Evolutionary conservation across 23 tunicate genomes (phyloP).

Genomic region (Clavelina lepadiformis): DNA sequence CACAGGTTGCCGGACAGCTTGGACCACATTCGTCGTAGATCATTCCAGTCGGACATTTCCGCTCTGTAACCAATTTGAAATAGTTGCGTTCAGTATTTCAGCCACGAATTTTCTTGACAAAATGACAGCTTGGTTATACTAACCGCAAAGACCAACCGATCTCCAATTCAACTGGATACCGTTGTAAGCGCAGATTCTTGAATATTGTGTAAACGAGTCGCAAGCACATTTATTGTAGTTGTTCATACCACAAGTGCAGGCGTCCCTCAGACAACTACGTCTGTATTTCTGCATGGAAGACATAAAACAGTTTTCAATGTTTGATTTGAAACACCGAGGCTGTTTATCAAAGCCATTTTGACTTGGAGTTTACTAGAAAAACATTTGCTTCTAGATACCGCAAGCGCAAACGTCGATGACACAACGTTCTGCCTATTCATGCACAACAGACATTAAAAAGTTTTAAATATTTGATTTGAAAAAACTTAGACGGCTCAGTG

Average conservation of each 20-base stretch:
- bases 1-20: conserved; percentile 49
- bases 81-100: not conserved
- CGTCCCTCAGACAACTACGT: conserved; percentile 40
- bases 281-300: conserved; percentile 32
- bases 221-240: conserved; percentile 18
- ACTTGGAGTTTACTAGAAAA: no score
- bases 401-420: no score
- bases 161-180: conserved; percentile 51
- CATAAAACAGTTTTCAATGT: no score
- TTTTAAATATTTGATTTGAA: no score
- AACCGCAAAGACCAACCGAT: conserved; percentile 41
- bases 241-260: conserved; percentile 27
- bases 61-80: conserved; percentile 11
- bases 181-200: conserved; percentile 44
- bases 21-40: conserved; percentile 53
- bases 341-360: no score
- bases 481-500: no score
- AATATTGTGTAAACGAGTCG: conserved; percentile 63
- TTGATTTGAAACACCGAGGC: no score
- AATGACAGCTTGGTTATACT: conserved; percentile 6
- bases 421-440: no score
- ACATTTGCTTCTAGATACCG: no score
- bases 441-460: no score
- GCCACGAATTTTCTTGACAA: not conserved
- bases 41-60: conserved; percentile 27